Evolutionary conservation across 1,140 invertebrate genomes (phyloP), one percentile per base, ranked within the genome.

Genomic region (Andricus grossulariae): DNA sequence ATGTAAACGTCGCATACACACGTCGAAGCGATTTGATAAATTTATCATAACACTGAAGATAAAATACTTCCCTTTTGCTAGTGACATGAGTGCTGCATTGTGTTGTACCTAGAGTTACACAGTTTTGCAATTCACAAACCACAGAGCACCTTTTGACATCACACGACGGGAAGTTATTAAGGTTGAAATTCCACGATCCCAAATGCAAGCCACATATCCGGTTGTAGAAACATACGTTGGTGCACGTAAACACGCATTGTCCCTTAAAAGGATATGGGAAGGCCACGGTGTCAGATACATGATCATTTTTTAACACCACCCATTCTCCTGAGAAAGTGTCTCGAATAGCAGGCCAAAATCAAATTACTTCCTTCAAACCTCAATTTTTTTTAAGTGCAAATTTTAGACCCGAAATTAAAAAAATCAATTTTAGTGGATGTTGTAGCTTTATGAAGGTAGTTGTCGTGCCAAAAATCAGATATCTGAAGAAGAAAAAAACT

Each of bases 81-180:
- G 15, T 25, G 25, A 66, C 12, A 39, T 16, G 60, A 15, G 10
- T 8, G 11, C 13, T 66, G 7, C 25, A 25, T 66, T 13, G 3
- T 19, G 8, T 16, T 54, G n/a, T 18, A 8, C 18, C n/a, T 15
- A 4, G 21, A 15, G 25, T 39, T 66, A 16, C 60, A 39, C 25
- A 39, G 60, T 66, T 66, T 45, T 45, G 8, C 39, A 45, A 11
- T 45, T 45, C 39, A 45, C 39, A 45, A 45, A 45, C 39, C 71
- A 71, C 76, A 71, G 71, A 71, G 60, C 72, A 54, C 76, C 75
- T 77, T 45, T 45, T 72, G 71, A 77, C 75, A 77, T 77, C 73
- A 70, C 74, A 78, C 39, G 81, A 76, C 81, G 79, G 82, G 84
- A 85, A 83, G 81, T 84, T 81, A 80, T 84, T 82, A 83, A 76